A percentile compares a stretch with the other conserved stretches of the same genome.
Evolutionary conservation across 2,113 vertebrate genomes (phyloP).

Genomic region (Sinocyclocheilus rhinocerous): DNA sequence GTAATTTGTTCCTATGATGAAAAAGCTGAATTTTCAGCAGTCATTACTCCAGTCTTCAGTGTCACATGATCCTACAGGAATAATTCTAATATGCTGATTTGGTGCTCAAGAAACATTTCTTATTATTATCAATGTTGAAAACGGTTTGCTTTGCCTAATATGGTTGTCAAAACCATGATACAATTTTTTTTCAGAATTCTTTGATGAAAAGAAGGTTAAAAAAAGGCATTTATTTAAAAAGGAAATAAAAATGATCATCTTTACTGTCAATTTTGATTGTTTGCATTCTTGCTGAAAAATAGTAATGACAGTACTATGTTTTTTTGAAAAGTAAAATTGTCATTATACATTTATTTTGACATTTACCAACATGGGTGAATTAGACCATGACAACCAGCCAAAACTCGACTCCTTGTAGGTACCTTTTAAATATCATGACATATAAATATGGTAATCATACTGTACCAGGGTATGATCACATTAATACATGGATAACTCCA

Average conservation of each 20-base stretch:
- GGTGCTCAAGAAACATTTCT: background rate
- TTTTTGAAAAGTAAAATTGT: background rate
- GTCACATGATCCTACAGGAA: background rate
- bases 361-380: background rate
- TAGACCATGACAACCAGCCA: background rate
- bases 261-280: background rate
- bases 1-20: too few species aligned
- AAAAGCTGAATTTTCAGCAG: too few species aligned
- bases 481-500: background rate
- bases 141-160: background rate
- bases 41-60: too few species aligned
- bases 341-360: background rate
- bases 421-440: background rate
- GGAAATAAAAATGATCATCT: background rate
- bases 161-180: background rate
- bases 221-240: background rate
- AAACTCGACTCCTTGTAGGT: background rate
- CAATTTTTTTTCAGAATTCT: background rate
- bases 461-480: background rate
- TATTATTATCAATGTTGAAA: background rate
- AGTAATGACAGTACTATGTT: background rate
- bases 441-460: conserved; percentile 2
- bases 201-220: background rate
- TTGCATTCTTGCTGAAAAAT: background rate
- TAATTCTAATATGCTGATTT: background rate